Evolutionary conservation across 2,113 vertebrate species (phyloP).

Genomic region (Grus americana): DNA sequence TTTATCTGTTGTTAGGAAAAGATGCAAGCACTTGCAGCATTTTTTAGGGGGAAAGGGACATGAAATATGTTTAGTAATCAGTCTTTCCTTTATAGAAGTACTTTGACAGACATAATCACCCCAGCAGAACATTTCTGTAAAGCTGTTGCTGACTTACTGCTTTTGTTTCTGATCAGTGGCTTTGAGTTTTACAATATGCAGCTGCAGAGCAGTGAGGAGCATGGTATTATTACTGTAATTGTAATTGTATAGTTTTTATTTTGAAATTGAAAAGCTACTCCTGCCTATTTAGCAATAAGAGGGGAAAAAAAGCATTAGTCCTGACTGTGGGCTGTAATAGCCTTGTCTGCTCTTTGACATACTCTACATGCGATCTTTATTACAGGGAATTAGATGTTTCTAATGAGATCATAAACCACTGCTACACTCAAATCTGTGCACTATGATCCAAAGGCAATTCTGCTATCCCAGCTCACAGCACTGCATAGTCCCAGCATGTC

Average conservation of each 20-base stretch:
- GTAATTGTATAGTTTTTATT: not conserved
- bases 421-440: constrained; percentile 25
- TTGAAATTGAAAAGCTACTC: constrained; percentile 31
- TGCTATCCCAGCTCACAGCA: not conserved
- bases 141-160: constrained; percentile 4
- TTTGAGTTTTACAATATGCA: constrained; percentile 28
- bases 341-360: not conserved
- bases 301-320: not conserved
- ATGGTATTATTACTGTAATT: constrained; percentile 1
- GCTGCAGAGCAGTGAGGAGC: constrained; percentile 38
- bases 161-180: constrained; percentile 38
- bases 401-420: constrained; percentile 62
- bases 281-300: constrained; percentile 16
- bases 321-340: not conserved
- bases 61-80: not conserved
- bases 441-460: not conserved
- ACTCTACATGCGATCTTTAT: not conserved
- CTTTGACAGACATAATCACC: not conserved
- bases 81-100: not conserved
- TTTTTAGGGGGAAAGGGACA: not conserved
- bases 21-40: not conserved
- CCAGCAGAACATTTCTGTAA: not conserved
- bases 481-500: not conserved
- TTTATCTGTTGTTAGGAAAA: not conserved
- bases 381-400: constrained; percentile 20